phyloP scores from a whole-genome alignment of 2,113 vertebrate species.

The Rhea americana region DNA sequence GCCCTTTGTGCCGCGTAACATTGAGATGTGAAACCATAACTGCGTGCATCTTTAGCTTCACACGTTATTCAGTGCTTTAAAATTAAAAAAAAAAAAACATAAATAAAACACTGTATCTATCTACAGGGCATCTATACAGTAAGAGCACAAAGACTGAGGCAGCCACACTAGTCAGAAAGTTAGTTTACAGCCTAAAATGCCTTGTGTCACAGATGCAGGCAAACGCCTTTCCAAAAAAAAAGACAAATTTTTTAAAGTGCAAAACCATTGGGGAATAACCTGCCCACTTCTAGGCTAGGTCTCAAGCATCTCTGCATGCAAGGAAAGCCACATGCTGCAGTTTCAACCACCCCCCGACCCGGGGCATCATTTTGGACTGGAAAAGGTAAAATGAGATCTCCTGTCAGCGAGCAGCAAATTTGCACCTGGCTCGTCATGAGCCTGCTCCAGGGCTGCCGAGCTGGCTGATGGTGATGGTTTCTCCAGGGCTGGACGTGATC shows the following conservation, averaged over 20 bases:
- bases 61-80: neutral
- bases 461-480: too few relatives aligned
- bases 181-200: too few relatives aligned
- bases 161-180: too few relatives aligned
- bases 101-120: too few relatives aligned
- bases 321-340: neutral
- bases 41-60: neutral
- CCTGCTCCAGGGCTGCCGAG: too few relatives aligned
- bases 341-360: too few relatives aligned
- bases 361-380: neutral
- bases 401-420: neutral
- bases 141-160: too few relatives aligned
- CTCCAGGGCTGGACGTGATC: too few relatives aligned
- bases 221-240: neutral
- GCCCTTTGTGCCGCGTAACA: neutral
- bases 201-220: too few relatives aligned
- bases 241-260: neutral
- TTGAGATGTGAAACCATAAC: neutral
- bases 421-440: too few relatives aligned
- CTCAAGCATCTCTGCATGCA: accelerated
- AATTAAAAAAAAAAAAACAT: neutral
- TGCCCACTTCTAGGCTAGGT: neutral
- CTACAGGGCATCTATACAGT: too few relatives aligned
- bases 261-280: neutral
- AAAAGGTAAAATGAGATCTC: neutral